Evolutionary conservation across 2,113 vertebrate genomes (phyloP), one percentile per base, ranked within the genome.

Genomic region (Solea solea): DNA sequence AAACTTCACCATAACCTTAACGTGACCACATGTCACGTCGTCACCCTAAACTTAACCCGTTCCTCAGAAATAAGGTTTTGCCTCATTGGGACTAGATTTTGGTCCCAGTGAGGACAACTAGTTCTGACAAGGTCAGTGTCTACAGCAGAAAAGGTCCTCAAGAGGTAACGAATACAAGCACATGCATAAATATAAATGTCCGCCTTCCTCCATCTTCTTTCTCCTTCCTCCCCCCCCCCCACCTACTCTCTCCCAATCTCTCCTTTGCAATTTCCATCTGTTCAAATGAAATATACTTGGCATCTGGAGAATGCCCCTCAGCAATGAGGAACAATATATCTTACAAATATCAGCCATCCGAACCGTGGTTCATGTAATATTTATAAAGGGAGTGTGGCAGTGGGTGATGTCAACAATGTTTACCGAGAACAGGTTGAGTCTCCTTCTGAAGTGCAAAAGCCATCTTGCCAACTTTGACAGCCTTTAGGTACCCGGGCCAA

Each of bases 271-370:
- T 91, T 89, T 92, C 88, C 91, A 92, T 93, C 88, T 89, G 84
- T 86, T 90, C 70, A 83, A 84, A 89, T 89, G 84, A 92, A 92
- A 89, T 90, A 89, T 89, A 88, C 86, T 83, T 92, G 86, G 85
- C 89, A 92, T 86, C 71, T 52, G 39, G 86, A 88, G 88, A 91
- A 88, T 90, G 87, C 86, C 91, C 87, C 83, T 81, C 70, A 91
- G 90, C 90, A 79, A 80, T 56, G 68, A 85, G 72, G 84, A 80
- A 91, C 85, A 87, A 92, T 92, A 91, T 84, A 91, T 92, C 90
- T 92, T 87, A 91, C 86, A 89, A 91, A 91, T 88, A 91, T 90
- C 88, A 88, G 88, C 80, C 72, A 71, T 87, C 86, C 81, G 69
- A 78, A 78, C 66, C 65, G 1, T 51, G 77, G 74, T 76, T 91